These are phyloP conservation scores for Cydia amplana DNA, from an alignment of 1,140 invertebrate species.

Conservation along the genomic window DNA sequence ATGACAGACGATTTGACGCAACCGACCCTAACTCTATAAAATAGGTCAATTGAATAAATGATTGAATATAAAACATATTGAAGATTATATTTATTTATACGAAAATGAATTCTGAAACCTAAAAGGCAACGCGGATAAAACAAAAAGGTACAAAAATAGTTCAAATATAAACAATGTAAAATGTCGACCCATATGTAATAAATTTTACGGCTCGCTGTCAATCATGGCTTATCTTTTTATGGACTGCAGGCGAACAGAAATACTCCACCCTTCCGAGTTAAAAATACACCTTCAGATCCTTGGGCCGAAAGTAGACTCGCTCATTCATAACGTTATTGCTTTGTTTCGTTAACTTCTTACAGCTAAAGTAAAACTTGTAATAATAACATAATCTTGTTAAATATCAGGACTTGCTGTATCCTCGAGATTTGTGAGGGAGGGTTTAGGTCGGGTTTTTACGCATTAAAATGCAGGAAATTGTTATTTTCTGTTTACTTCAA, in stretches of 20 bases:
- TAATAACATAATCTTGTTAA: no score
- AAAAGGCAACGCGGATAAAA: neutral
- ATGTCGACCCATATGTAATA: neutral
- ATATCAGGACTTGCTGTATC: no score
- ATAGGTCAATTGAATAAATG: no score
- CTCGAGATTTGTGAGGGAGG: no score
- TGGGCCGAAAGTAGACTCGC: conserved; percentile 9
- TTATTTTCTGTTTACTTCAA: no score
- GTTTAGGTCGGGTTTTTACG: no score
- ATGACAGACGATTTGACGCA: no score
- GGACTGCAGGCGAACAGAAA: conserved; percentile 26
- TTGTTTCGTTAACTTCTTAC: neutral
- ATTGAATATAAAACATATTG: no score
- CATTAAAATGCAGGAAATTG: no score
- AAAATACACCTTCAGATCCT: conserved; percentile 26
- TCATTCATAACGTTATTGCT: conserved; percentile 11
- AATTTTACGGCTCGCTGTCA: conserved; percentile 22
- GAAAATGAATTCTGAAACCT: no score
- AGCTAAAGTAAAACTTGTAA: neutral
- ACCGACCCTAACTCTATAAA: no score
- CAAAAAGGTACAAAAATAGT: neutral
- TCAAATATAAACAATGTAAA: conserved; percentile 7
- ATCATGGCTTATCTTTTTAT: conserved; percentile 32
- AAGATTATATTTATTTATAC: no score
- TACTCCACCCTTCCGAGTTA: conserved; percentile 26